phyloP scores from a whole-genome alignment of 2,797 vertebrate genomes.

The Sebastes itinus region DNA sequence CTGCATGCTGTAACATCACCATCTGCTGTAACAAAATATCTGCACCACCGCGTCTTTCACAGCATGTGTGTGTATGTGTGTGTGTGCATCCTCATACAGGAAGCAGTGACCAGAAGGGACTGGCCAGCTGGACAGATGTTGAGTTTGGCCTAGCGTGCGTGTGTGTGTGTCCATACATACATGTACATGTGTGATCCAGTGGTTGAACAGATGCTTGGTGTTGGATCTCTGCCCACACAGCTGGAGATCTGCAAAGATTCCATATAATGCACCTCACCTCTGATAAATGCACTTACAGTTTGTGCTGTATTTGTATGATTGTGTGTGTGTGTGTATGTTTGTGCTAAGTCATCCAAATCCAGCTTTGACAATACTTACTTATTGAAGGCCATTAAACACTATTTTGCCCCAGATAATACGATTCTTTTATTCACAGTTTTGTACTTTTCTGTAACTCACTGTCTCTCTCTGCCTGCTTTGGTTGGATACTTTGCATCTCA shows the following conservation, averaged over 20 bases:
- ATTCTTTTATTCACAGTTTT: neutral
- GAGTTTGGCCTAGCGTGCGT: conserved; percentile 8
- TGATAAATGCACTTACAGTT: neutral
- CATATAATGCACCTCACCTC: conserved; percentile 32
- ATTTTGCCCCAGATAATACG: neutral
- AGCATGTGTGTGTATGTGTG: neutral
- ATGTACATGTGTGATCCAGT: conserved; percentile 36
- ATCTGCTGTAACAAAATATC: conserved; percentile 36
- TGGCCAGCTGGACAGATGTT: conserved; percentile 52
- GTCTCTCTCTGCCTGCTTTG: neutral
- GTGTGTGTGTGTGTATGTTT: conserved; percentile 5
- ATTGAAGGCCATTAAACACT: neutral
- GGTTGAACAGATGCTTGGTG: conserved; percentile 60
- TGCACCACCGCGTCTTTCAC: neutral
- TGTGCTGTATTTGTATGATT: neutral
- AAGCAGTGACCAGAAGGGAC: conserved; percentile 8
- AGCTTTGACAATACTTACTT: neutral
- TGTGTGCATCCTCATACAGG: neutral
- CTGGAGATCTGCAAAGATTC: conserved; percentile 39
- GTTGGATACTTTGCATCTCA: conserved; percentile 7
- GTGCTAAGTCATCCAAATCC: neutral
- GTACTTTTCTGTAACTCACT: neutral
- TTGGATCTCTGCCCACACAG: conserved; percentile 44
- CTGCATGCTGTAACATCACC: conserved; percentile 7
- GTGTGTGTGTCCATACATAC: neutral